Percentiles rank a stretch among this genome's conserved stretches.
These are phyloP conservation scores for Hyperoplus immaculatus DNA, from an alignment of 2,797 vertebrate species.

Conservation along the genomic window DNA sequence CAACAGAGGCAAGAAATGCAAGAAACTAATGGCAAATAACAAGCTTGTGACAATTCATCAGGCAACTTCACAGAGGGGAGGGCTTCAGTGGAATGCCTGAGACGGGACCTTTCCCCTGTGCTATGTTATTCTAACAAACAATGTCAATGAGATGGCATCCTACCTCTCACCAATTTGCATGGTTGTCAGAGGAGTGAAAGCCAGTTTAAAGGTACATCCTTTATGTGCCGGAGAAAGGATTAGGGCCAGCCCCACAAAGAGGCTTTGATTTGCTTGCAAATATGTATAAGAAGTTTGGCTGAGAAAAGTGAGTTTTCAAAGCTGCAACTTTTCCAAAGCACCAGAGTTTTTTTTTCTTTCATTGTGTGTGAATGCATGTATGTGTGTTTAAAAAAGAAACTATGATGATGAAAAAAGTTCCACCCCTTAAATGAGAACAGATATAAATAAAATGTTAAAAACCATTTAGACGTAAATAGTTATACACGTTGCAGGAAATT, in stretches of 20 bases:
- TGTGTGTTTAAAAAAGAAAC: constrained; percentile 29
- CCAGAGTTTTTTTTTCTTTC: constrained; percentile 12
- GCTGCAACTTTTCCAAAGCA: constrained; percentile 80
- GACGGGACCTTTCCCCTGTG: constrained; percentile 84
- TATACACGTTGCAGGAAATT: constrained; percentile 5
- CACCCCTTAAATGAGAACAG: not conserved
- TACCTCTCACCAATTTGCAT: constrained; percentile 90
- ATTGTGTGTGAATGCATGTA: constrained; percentile 8
- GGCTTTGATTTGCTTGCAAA: constrained; percentile 89
- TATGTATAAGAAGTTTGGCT: constrained; percentile 86
- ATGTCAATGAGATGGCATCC: constrained; percentile 89
- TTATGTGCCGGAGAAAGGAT: constrained; percentile 89
- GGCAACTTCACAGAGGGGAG: constrained; percentile 83
- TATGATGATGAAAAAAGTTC: constrained; percentile 42
- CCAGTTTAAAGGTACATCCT: constrained; percentile 91
- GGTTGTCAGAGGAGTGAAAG: constrained; percentile 89
- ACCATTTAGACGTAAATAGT: not conserved
- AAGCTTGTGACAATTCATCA: constrained; percentile 88
- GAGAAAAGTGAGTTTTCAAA: constrained; percentile 86
- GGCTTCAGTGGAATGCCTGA: constrained; percentile 82
- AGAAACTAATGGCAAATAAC: constrained; percentile 87
- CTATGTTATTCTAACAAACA: constrained; percentile 89
- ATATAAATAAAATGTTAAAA: constrained; percentile 26
- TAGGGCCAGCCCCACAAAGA: constrained; percentile 87
- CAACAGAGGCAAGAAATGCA: constrained; percentile 82